These are phyloP conservation scores for Podarcis lilfordi DNA, from an alignment of 2,797 vertebrate genomes.

Conservation along the genomic window DNA sequence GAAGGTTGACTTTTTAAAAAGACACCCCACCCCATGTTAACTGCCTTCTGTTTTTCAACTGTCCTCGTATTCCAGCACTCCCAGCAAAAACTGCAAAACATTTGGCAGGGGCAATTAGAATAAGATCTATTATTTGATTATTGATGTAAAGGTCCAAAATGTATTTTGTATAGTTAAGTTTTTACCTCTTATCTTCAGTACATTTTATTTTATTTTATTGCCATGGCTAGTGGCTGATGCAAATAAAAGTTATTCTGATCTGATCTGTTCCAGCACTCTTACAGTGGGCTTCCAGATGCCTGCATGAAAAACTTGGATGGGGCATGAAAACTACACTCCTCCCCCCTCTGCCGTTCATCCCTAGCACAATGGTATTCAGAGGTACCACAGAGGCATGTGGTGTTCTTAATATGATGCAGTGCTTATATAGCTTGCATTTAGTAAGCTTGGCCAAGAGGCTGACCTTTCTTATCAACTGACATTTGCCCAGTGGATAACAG, in stretches of 20 bases:
- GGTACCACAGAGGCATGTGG: background rate
- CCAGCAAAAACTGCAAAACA: no score
- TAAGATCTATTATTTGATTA: no score
- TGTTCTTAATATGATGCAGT: background rate
- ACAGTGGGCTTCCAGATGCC: background rate
- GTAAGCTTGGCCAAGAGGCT: background rate
- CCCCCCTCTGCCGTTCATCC: background rate
- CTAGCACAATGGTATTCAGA: background rate
- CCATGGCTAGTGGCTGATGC: no score
- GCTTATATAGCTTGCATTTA: background rate
- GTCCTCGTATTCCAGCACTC: no score
- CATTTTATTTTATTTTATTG: no score
- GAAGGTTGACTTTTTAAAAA: background rate
- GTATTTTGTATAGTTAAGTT: no score
- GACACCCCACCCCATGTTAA: background rate
- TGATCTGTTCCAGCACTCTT: background rate
- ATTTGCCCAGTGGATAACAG: background rate
- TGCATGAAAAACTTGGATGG: background rate
- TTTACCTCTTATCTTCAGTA: no score
- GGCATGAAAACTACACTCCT: background rate
- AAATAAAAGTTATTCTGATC: no score
- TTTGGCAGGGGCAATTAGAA: no score
- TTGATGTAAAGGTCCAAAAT: no score
- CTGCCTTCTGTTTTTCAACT: background rate
- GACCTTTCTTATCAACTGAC: background rate